A percentile compares a stretch with the other conserved stretches of the same genome.
These are phyloP conservation scores for Pteria penguin DNA, from an alignment of 2,888 invertebrate genomes.

Conservation along the genomic window DNA sequence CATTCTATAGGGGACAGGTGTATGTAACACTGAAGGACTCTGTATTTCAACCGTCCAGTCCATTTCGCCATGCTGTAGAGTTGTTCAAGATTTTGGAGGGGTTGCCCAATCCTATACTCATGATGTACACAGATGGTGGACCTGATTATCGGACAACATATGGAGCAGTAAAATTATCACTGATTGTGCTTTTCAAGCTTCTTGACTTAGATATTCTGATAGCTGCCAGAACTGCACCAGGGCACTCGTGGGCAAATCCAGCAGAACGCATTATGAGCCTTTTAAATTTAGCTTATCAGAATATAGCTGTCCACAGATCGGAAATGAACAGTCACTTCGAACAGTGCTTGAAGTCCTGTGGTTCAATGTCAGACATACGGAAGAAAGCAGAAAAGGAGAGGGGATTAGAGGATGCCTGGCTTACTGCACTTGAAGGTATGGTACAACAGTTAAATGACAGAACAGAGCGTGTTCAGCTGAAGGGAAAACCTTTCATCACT, in stretches of 20 bases:
- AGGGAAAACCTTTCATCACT: constrained; percentile 7
- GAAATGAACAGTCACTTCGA: constrained; percentile 37
- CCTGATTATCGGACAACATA: constrained; percentile 40
- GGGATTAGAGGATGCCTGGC: constrained; percentile 37
- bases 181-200: constrained; percentile 35
- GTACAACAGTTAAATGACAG: constrained; percentile 27
- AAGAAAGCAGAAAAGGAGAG: constrained; percentile 37
- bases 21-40: constrained; percentile 23
- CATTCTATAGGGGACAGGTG: constrained; percentile 52
- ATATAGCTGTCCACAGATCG: constrained; percentile 33
- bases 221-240: constrained; percentile 48
- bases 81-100: constrained; percentile 7
- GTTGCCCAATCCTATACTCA: background rate
- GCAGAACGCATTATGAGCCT: constrained; percentile 51
- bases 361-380: constrained; percentile 45
- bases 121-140: constrained; percentile 40
- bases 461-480: constrained; percentile 35
- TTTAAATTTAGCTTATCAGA: constrained; percentile 49
- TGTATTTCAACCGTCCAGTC: constrained; percentile 38
- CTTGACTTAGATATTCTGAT: constrained; percentile 33
- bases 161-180: constrained; percentile 34
- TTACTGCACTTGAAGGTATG: constrained; percentile 26
- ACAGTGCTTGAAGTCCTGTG: constrained; percentile 32
- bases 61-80: constrained; percentile 34
- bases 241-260: constrained; percentile 49